A percentile compares a stretch with the other conserved stretches of the same genome.
Conservation (phyloP, 2,797 vertebrate species). For the Hapalemur alaotrensis region DNA sequence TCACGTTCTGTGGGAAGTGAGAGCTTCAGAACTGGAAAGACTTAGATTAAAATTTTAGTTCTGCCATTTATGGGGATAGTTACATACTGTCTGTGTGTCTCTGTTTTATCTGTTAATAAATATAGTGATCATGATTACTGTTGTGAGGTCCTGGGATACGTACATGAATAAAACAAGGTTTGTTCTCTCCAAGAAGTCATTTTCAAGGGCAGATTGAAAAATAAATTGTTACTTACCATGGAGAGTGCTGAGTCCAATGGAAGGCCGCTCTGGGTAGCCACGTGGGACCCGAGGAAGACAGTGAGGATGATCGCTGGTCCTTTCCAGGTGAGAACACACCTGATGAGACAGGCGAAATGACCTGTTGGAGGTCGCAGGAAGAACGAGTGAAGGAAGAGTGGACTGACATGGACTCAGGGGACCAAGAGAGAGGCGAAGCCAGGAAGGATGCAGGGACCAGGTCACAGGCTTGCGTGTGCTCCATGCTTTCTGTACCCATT, state of each 20-base stretch:
- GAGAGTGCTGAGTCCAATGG: not conserved
- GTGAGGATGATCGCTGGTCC: not conserved
- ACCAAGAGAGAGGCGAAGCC: not conserved
- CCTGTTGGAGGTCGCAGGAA: not conserved
- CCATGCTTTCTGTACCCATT: not conserved
- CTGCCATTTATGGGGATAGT: not conserved
- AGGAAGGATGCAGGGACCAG: not conserved
- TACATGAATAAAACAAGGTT: not conserved
- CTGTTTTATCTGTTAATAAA: not conserved
- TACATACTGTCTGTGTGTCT: not conserved
- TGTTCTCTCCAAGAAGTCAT: not conserved
- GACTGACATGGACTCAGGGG: not conserved
- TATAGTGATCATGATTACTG: not conserved
- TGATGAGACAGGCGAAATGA: not conserved
- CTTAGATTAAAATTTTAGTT: not conserved
- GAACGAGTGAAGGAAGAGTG: not conserved
- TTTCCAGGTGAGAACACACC: not conserved
- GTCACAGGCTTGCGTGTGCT: rapidly evolving
- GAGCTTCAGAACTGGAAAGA: not conserved
- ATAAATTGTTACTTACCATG: not conserved
- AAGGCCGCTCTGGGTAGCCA: not conserved
- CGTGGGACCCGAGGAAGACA: not conserved
- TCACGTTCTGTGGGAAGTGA: not conserved
- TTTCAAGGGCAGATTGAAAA: slow-evolving; percentile 10
- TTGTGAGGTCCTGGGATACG: not conserved